Base-by-base conservation (phyloP, 2,888 invertebrate species). In the Ectemnius lituratus region DNA sequence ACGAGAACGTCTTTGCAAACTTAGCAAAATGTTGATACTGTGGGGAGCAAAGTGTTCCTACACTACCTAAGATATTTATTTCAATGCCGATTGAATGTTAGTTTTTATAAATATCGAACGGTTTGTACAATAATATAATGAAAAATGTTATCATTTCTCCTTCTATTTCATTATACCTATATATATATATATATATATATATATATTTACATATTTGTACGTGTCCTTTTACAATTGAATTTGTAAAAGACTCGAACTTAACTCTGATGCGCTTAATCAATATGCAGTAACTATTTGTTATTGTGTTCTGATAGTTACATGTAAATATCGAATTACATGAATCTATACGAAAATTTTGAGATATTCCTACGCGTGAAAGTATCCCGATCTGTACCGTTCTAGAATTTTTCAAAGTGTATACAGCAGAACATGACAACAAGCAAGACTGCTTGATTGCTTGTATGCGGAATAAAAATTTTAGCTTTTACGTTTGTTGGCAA, bases 261-360 rank as follows among this genome's bases (percentile, higher is more conserved):
- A 66, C 8, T 49, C 28, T 4, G 27, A 63, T 47, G 23, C 49
- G 20, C 49, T 59, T 57, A 23, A 27, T 23, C 20, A 61, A 61
- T 49, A 37, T 57, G 61, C 23, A 68, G 45, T 68, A 66, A 69
- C 37, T 62, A 62, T 68, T 72, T 62, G 61, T 64, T 74, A 59
- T 27, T 58, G 70, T 76, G 74, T 74, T 76, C 74, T 70, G 47
- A 74, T 74, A 76, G 70, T 49, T 64, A 59, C 23, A 62, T 74
- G 76, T 76, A 74, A 37, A 37, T 37, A 37, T 37, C 11, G 37
- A 37, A 37, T 37, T 37, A 37, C 67, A 76, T 76, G 73, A 63
- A 20, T 61, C 67, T 62, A 28, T 46, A 67, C 49, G 20, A 37
- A 27, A 61, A 62, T 23, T 67, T 67, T 58, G 18, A 64, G 57